Conservation (phyloP, 2,888 invertebrate genomes). For the Laspeyria flexula region DNA sequence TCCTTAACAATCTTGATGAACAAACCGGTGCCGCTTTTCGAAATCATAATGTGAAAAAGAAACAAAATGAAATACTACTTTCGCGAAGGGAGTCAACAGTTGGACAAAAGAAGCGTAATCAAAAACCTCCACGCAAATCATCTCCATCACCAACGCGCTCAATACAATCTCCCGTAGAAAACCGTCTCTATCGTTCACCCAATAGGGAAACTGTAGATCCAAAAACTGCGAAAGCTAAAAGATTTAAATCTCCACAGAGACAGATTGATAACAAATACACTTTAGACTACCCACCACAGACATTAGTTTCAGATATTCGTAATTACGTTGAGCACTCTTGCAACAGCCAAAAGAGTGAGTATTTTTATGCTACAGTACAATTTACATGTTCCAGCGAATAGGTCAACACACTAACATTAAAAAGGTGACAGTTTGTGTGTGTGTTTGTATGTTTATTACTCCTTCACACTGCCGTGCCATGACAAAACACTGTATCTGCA, state of each 20-base stretch:
- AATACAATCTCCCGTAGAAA: too few species aligned
- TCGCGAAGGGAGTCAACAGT: conserved; percentile 45
- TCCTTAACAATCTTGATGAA: conserved; percentile 91
- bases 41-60: conserved; percentile 65
- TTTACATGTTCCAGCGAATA: too few species aligned
- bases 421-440: too few species aligned
- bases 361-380: too few species aligned
- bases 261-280: conserved; percentile 29
- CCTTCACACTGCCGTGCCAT: too few species aligned
- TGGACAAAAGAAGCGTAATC: conserved; percentile 52
- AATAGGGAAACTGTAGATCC: conserved; percentile 47
- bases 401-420: too few species aligned
- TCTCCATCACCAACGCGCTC: too few species aligned
- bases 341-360: conserved; percentile 67
- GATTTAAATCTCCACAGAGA: conserved; percentile 30
- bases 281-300: conserved; percentile 62
- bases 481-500: too few species aligned
- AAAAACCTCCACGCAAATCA: too few species aligned
- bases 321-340: conserved; percentile 44
- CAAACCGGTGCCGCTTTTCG: conserved; percentile 89
- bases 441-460: too few species aligned
- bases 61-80: conserved; percentile 43
- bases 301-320: conserved; percentile 59
- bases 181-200: conserved; percentile 38
- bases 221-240: conserved; percentile 36